phyloP scores from a whole-genome alignment of 35 echinoderm and acorn worm species.

The Strongylocentrotus purpuratus region DNA sequence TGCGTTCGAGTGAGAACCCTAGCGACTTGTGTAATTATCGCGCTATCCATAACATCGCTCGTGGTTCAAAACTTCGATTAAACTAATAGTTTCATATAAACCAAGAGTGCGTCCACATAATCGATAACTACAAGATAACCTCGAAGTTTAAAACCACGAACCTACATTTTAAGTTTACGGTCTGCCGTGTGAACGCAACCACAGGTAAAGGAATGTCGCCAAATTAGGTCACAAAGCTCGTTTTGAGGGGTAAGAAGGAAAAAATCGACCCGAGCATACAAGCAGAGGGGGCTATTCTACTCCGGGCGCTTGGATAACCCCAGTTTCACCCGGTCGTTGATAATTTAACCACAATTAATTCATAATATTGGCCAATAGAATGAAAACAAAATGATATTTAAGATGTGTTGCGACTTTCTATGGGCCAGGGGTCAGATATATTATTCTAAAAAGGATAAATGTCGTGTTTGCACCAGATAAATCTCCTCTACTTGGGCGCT shows the following conservation, averaged over 20 bases:
- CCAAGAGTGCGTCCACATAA: too few species aligned
- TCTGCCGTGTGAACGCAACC: neutral
- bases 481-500: neutral
- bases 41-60: too few species aligned
- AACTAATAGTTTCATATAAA: too few species aligned
- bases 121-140: too few species aligned
- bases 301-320: neutral
- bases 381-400: neutral
- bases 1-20: too few species aligned
- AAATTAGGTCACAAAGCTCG: constrained; percentile 28
- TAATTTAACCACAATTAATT: neutral
- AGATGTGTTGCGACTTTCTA: neutral
- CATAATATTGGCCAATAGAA: neutral
- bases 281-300: constrained; percentile 35
- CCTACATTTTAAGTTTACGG: too few species aligned
- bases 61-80: too few species aligned
- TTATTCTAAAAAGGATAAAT: neutral
- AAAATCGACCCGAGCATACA: neutral
- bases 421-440: neutral
- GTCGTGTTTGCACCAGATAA: neutral
- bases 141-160: too few species aligned
- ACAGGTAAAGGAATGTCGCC: constrained; percentile 21
- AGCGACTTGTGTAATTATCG: too few species aligned
- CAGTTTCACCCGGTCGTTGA: neutral
- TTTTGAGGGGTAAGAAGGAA: neutral